Evolutionary conservation across 2,888 invertebrate genomes (phyloP), one percentile per base, ranked within the genome.

Genomic region (Chalcosyrphus nemorum): DNA sequence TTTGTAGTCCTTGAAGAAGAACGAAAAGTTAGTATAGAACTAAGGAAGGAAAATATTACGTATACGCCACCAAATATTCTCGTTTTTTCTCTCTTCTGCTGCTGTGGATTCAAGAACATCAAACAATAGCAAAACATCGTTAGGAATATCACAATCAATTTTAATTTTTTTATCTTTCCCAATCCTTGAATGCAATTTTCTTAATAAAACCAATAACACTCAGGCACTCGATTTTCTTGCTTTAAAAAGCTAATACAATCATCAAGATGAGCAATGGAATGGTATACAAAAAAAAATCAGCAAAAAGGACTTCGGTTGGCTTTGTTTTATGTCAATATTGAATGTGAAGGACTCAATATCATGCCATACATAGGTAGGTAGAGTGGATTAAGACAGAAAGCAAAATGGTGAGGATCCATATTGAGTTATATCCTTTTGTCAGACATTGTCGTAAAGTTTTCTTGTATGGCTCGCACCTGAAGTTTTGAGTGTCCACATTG

Each of bases 311-410:
- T 41, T 29, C 4, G 17, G 29, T 0, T 56, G 27, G 56, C 45
- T 65, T 68, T 68, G 68, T 56, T 52, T 29, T 29, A 15, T 45
- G 74, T 74, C 54, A 74, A 74, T 65, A 74, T 65, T 56, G 63
- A 74, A 63, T 54, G n/a, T 24, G 54, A 56, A 65, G 35, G 74
- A 65, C 38, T 35, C 63, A 54, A 65, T 56, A 7, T 74, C 74
- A 74, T 74, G 63, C 74, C 74, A 74, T 65, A 65, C 45, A 54
- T 45, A 56, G 63, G 63, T 74, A 65, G 63, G 63, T 74, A 65
- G 63, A 56, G 74, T 54, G 45, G 54, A 52, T 52, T 32, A 29
- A 61, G 63, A n/a, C 5, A 43, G 56, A 24, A 24, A 6, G 6
- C 7, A 11, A n/a, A 50, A 71, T 45, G 50, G 50, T 19, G 11